phyloP scores from a whole-genome alignment of 2,888 invertebrate species.

The Amiota mariae region DNA sequence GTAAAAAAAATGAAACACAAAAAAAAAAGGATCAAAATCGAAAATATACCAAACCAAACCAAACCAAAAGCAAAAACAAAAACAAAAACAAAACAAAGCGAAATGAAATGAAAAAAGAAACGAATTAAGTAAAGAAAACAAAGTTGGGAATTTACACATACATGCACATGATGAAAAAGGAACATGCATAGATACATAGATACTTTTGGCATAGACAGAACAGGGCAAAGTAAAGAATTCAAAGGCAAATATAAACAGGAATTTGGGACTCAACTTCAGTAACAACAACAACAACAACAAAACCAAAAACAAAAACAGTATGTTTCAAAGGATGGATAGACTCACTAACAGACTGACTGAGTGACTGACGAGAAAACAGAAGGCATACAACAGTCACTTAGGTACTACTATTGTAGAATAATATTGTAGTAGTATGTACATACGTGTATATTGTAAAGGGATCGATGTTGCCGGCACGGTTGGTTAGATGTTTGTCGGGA shows the following conservation, averaged over 20 bases:
- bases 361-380: too few species aligned
- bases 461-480: background rate
- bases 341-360: too few species aligned
- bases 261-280: too few species aligned
- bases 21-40: background rate
- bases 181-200: background rate
- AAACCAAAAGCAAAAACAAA: constrained; percentile 32
- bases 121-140: constrained; percentile 10
- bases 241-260: background rate
- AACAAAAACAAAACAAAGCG: constrained; percentile 3
- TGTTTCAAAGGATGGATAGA: too few species aligned
- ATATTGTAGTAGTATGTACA: too few species aligned
- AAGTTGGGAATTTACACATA: constrained; percentile 25
- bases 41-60: background rate
- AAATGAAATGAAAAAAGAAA: background rate
- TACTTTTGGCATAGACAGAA: background rate
- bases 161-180: constrained; percentile 11
- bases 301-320: too few species aligned
- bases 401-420: background rate
- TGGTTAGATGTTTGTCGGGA: constrained; percentile 3
- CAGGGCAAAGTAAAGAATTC: background rate
- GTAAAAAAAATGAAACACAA: background rate
- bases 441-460: background rate
- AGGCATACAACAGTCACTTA: background rate
- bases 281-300: too few species aligned